Conservation (phyloP, 2,113 vertebrate species). For the Platysteira castanea region DNA sequence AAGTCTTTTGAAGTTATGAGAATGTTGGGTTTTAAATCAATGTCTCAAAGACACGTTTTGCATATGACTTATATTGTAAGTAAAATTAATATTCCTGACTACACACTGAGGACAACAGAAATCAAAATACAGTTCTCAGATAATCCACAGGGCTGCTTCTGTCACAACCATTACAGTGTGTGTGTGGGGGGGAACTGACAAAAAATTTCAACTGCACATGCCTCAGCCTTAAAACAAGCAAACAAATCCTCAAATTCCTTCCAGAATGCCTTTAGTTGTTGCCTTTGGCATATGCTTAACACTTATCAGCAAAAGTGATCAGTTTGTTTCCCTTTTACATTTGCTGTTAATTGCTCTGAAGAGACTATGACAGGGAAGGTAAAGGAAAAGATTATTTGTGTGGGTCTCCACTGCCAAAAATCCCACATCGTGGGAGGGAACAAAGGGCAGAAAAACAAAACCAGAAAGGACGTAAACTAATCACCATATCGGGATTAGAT, state of each 20-base stretch:
- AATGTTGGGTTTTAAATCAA: background rate
- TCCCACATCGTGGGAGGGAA: background rate
- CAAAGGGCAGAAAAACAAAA: background rate
- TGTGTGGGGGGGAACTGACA: background rate
- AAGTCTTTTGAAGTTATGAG: background rate
- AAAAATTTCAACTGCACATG: background rate
- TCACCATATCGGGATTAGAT: background rate
- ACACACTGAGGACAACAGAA: background rate
- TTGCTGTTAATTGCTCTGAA: background rate
- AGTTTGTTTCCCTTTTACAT: background rate
- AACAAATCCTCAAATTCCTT: background rate
- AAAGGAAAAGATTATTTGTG: background rate
- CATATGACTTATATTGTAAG: background rate
- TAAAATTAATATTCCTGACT: background rate
- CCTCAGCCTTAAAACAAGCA: background rate
- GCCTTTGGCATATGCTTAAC: background rate
- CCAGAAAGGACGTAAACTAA: background rate
- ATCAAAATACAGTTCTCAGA: background rate
- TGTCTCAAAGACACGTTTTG: background rate
- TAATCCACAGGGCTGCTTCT: background rate
- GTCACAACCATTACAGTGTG: background rate
- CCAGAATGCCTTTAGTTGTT: background rate
- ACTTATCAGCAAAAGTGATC: background rate
- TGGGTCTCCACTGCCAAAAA: background rate
- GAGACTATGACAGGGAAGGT: background rate